Evolutionary conservation across 92 coral and sea anemone species (phyloP), one percentile per base, ranked within the genome.

Genomic region (Palythoa heliodiscus): DNA sequence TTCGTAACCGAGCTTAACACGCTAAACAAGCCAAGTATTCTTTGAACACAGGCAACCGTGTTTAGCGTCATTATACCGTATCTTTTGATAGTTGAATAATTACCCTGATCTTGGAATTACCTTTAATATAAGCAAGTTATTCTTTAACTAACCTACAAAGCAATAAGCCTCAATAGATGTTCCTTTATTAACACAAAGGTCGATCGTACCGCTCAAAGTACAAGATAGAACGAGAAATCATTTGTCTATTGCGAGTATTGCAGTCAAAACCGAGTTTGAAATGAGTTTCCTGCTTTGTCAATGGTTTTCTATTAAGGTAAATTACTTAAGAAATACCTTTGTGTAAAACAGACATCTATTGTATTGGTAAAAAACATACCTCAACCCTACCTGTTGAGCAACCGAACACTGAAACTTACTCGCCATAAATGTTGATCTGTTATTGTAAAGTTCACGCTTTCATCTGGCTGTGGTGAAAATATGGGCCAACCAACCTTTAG

Each of bases 351-450:
- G 52, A 77, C 14, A n/a, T n/a, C n/a, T n/a, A n/a, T 17, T 77
- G 43, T 7, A 19, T 35, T 19, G 19, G 16, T 10, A 17, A 80
- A 11, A 7, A 64, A 29, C 84, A 80, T 80, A 80, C 84, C 84
- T 80, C 61, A 67, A 80, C 73, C 43, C 73, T 64, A 43, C 40
- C 16, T 52, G 24, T 25, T 24, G 84, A 48, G 38, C 23, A 48
- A 61, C 72, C n/a, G 25, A 47, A 67, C 83, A 5, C 11, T 24
- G 24, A 47, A 16, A 77, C 17, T 15, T 77, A 61, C 57, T 61
- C 60, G 84, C 74, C 84, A 67, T 80, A 24, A 80, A 11, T 23
- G 20, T 20, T 48, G 84, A 40, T 25, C 68, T 2, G 23, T 25
- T 11, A 67, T 11, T 22, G 23, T 29, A 25, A 11, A 69, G 47